Percentiles rank a stretch among this genome's conserved stretches.
phyloP scores from a whole-genome alignment of 2,888 invertebrate species.

The Geophilus truncorum region DNA sequence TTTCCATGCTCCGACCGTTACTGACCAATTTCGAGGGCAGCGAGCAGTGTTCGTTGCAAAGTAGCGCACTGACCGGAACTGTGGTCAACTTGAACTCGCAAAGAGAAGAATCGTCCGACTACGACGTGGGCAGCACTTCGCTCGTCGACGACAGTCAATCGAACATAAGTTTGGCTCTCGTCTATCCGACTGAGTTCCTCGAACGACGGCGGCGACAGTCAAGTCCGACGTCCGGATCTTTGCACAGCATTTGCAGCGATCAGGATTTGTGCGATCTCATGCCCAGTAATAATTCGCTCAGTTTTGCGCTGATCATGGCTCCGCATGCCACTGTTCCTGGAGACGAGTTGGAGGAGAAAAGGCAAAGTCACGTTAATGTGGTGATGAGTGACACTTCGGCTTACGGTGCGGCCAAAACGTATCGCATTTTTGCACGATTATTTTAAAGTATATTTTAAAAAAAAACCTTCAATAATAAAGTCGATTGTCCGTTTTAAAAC shows the following conservation, averaged over 20 bases:
- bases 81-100: slow-evolving; percentile 39
- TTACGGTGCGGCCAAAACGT: slow-evolving; percentile 55
- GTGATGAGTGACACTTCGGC: slow-evolving; percentile 59
- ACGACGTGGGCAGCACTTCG: slow-evolving; percentile 59
- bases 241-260: slow-evolving; percentile 67
- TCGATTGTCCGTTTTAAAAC: slow-evolving; percentile 69
- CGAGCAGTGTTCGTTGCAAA: slow-evolving; percentile 45
- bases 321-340: slow-evolving; percentile 42
- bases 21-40: slow-evolving; percentile 52
- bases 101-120: slow-evolving; percentile 72
- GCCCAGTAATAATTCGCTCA: slow-evolving; percentile 75
- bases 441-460: slow-evolving; percentile 63
- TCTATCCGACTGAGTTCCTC: slow-evolving; percentile 59
- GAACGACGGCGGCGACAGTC: slow-evolving; percentile 57
- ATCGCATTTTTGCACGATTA: slow-evolving; percentile 75
- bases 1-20: slow-evolving; percentile 72
- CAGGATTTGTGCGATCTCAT: slow-evolving; percentile 85
- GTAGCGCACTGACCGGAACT: slow-evolving; percentile 38
- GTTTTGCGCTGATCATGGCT: slow-evolving; percentile 42
- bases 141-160: slow-evolving; percentile 62
- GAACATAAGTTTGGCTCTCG: slow-evolving; percentile 43
- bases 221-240: slow-evolving; percentile 63
- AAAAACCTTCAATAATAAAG: slow-evolving; percentile 56
- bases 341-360: slow-evolving; percentile 72
- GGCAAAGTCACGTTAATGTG: slow-evolving; percentile 68